Conservation (phyloP, 2,888 invertebrate species). For the Gari tellinella region DNA sequence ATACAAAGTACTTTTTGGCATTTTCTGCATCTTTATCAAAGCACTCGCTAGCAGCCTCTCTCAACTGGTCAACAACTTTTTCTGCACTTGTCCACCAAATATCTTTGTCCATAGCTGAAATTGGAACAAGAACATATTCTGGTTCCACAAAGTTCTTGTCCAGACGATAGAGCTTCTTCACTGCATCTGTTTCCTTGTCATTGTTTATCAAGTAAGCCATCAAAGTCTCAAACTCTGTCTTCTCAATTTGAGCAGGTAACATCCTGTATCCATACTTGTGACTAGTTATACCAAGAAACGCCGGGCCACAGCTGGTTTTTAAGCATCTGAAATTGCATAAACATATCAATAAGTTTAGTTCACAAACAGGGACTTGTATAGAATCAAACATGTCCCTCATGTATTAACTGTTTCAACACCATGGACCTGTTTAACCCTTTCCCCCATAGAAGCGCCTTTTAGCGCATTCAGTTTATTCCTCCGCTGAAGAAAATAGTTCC, state of each 20-base stretch:
- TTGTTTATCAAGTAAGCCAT: slow-evolving; percentile 50
- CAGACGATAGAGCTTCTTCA: slow-evolving; percentile 70
- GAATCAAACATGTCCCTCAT: too few species aligned
- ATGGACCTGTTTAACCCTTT: too few species aligned
- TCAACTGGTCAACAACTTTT: slow-evolving; percentile 14
- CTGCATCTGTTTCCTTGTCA: slow-evolving; percentile 56
- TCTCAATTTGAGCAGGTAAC: slow-evolving; percentile 70
- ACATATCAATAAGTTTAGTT: too few species aligned
- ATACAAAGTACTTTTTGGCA: slow-evolving; percentile 34
- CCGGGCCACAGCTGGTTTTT: slow-evolving; percentile 55
- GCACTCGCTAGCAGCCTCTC: slow-evolving; percentile 29
- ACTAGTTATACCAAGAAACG: slow-evolving; percentile 70
- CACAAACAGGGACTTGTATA: too few species aligned
- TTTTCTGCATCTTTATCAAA: slow-evolving; percentile 26
- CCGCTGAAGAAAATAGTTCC: too few species aligned
- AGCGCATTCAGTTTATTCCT: too few species aligned
- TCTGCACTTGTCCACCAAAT: slow-evolving; percentile 23
- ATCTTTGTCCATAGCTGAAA: slow-evolving; percentile 1
- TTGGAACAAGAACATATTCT: slow-evolving; percentile 64
- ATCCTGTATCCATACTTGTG: slow-evolving; percentile 79
- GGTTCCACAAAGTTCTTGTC: slow-evolving; percentile 75
- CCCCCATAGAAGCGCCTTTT: too few species aligned
- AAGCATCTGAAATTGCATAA: slow-evolving; percentile 39
- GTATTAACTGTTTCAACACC: too few species aligned
- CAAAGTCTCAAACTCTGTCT: slow-evolving; percentile 69